Evolutionary conservation across 2,797 vertebrate species (phyloP).

Genomic region (Pangasius macronema): DNA sequence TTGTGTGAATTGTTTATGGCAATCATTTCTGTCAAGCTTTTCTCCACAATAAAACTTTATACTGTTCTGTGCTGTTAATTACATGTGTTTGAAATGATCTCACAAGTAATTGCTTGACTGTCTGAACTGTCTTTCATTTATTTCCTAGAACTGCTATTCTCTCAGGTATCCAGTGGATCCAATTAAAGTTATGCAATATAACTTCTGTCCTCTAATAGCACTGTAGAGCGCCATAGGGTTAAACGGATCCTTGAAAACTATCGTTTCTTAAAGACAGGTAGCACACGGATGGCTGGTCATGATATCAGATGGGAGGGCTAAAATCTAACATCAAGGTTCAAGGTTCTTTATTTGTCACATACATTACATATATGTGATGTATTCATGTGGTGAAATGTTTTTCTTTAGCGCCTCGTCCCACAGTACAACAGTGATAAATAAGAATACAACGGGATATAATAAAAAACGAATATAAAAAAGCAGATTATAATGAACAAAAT

Average conservation of each 20-base stretch:
- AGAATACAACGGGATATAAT: too few relatives aligned
- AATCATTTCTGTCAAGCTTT: conserved; percentile 24
- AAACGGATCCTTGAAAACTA: neutral
- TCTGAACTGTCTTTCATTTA: neutral
- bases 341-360: too few relatives aligned
- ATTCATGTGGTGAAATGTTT: too few relatives aligned
- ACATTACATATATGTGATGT: too few relatives aligned
- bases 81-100: neutral
- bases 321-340: neutral
- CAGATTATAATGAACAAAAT: too few relatives aligned
- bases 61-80: conserved; percentile 5
- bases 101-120: neutral
- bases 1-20: neutral
- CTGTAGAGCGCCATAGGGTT: neutral
- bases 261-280: neutral
- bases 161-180: neutral
- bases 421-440: too few relatives aligned
- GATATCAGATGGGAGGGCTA: neutral
- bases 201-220: neutral
- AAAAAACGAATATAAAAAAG: too few relatives aligned
- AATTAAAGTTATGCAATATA: neutral
- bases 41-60: conserved; percentile 50
- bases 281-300: neutral
- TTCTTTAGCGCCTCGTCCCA: too few relatives aligned
- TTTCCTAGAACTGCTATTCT: neutral